Conservation (phyloP, 2,888 invertebrate species). For the Lasius fuliginosus region DNA sequence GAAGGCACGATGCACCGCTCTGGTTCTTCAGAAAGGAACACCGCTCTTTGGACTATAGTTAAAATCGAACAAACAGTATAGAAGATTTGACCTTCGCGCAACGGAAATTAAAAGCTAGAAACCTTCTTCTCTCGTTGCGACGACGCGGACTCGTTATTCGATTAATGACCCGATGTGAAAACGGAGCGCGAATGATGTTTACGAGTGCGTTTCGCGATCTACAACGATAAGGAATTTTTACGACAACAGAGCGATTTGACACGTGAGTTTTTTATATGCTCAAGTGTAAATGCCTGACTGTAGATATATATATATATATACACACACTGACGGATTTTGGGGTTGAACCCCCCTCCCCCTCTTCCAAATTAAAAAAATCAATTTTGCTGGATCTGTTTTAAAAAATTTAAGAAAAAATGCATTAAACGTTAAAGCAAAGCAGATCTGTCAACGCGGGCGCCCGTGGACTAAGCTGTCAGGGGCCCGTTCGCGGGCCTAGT, state of each 20-base stretch:
- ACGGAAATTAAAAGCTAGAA: constrained; percentile 1
- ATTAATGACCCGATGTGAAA: constrained; percentile 8
- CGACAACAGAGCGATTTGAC: neutral
- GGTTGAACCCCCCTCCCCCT: too few relatives aligned
- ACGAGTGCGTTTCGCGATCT: neutral
- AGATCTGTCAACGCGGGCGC: too few relatives aligned
- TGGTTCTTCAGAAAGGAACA: neutral
- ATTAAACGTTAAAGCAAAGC: too few relatives aligned
- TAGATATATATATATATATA: neutral
- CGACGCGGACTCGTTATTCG: neutral
- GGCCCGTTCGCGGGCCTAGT: too few relatives aligned
- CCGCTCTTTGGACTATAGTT: constrained; percentile 29
- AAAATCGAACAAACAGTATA: constrained; percentile 11
- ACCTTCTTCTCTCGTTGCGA: neutral
- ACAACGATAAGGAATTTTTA: neutral
- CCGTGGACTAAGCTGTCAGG: too few relatives aligned
- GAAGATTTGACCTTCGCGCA: constrained; percentile 24
- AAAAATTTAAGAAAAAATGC: too few relatives aligned
- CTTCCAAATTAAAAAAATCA: too few relatives aligned
- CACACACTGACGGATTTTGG: too few relatives aligned
- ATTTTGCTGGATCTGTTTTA: too few relatives aligned
- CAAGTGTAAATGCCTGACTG: neutral
- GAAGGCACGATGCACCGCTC: neutral
- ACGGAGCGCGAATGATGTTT: neutral
- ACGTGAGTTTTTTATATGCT: neutral